Evolutionary conservation across 2,113 vertebrate genomes (phyloP), one percentile per base, ranked within the genome.

Genomic region (Oxygymnocypris stewartii): DNA sequence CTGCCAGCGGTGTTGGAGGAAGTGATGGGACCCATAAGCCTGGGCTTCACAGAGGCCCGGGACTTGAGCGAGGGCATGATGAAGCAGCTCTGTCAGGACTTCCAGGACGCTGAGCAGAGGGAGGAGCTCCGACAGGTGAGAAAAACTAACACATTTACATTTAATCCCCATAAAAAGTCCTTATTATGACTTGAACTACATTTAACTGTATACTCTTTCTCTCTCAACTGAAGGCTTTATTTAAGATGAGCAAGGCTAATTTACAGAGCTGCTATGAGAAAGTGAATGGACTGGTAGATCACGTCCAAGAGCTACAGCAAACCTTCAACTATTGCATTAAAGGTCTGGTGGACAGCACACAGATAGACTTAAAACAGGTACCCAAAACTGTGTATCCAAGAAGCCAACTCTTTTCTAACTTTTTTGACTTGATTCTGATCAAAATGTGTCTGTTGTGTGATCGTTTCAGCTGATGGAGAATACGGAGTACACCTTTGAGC

Each of bases 291-390:
- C 96, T 99, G 71, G 93, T 94, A 37, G 94, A 96, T 67, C 93
- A 94, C 7, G 93, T 96, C 23, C 94, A 95, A 87, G 93, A 96
- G 61, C 96, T 98, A 86, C 94, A 94, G 91, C 94, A 91, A 75
- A 93, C 94, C 54, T 98, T 98, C 88, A 92, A 93, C 11, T 96
- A 97, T 92, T 92, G 94, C 14, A 93, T 95, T 0, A 92, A 93
- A 11, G 93, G 94, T 85, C 92, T 98, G 90, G 92, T 96, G 85
- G 95, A 99, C 92, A 95, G 94, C 87, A 96, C 96, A 0, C 96
- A 99, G 91, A 96, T 96, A 73, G 93, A 96, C 93, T 96, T 98
- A 95, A 96, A 99, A 88, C 95, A 97, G 96, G 97, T 98, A 73
- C 14, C 16, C 14, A 61, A 59, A 63, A 13, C 40, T 57, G 6